phyloP scores from a whole-genome alignment of 2,888 invertebrate genomes.

The Catocala nupta region DNA sequence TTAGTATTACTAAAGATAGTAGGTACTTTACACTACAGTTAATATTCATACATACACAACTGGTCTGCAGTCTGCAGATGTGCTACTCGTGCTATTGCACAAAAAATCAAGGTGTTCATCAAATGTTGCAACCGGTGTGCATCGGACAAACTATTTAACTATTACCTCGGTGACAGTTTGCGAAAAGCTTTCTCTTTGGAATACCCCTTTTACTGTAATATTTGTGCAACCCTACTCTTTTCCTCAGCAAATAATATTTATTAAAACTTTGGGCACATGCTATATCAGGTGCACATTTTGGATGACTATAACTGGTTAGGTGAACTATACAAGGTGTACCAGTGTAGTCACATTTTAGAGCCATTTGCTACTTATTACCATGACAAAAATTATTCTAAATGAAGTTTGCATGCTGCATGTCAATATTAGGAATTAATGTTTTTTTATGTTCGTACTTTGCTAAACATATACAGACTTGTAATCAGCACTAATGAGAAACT shows the following conservation, averaged over 20 bases:
- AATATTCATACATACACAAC: neutral
- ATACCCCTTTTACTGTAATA: constrained; percentile 63
- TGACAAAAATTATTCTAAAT: too few species aligned
- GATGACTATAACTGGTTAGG: too few species aligned
- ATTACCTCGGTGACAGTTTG: constrained; percentile 46
- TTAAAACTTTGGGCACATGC: constrained; percentile 57
- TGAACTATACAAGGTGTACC: too few species aligned
- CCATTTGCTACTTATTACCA: too few species aligned
- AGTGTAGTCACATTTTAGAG: too few species aligned
- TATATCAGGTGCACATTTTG: constrained; percentile 61
- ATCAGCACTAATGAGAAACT: too few species aligned
- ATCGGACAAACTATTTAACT: constrained; percentile 55
- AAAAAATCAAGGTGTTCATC: constrained; percentile 64
- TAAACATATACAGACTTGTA: too few species aligned
- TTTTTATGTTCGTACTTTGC: too few species aligned
- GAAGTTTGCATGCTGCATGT: too few species aligned
- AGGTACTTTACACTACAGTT: neutral
- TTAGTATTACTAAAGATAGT: neutral
- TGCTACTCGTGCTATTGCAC: constrained; percentile 39
- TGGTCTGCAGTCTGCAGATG: constrained; percentile 32
- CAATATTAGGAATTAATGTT: too few species aligned
- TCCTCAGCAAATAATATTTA: constrained; percentile 35
- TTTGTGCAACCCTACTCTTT: constrained; percentile 66
- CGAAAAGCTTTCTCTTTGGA: constrained; percentile 69
- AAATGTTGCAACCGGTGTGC: constrained; percentile 40